Evolutionary conservation across 30 jellyfish, hydroid and myxozoan genomes (phyloP).

Genomic region (Aurelia sp.): DNA sequence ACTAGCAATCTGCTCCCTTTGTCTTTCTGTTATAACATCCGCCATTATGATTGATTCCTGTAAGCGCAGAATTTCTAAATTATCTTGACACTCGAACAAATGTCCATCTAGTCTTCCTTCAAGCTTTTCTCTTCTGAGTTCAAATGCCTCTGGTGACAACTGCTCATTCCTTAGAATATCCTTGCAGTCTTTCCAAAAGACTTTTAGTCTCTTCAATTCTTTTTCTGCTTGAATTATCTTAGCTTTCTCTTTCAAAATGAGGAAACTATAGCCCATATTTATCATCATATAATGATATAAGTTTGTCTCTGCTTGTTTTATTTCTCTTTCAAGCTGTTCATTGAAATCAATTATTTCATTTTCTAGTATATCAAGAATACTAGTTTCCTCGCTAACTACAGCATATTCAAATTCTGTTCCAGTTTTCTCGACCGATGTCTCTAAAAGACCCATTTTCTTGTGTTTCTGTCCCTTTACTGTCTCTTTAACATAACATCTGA

Average conservation of each 20-base stretch:
- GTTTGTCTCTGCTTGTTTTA: not conserved
- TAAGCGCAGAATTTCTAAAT: conserved; percentile 20
- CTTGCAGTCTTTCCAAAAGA: not conserved
- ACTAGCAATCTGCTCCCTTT: not conserved
- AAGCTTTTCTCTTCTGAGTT: not conserved
- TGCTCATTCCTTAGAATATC: not conserved
- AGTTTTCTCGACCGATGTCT: too few relatives aligned
- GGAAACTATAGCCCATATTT: conserved; percentile 26
- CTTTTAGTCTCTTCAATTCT: not conserved
- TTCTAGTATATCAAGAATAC: not conserved
- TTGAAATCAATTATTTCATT: not conserved
- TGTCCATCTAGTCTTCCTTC: not conserved
- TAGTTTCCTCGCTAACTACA: too few relatives aligned
- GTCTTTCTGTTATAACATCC: conserved; percentile 4
- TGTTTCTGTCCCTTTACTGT: too few relatives aligned
- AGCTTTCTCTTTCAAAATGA: conserved; percentile 12
- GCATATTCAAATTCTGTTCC: too few relatives aligned
- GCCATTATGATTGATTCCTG: conserved; percentile 43
- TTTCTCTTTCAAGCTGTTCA: not conserved
- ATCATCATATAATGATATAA: conserved; percentile 21
- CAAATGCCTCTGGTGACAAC: not conserved
- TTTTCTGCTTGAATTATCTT: not conserved
- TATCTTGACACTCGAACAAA: not conserved
- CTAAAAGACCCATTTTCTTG: too few relatives aligned
- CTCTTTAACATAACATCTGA: too few relatives aligned